Evolutionary conservation across 1,140 invertebrate genomes (phyloP).

Genomic region (Megathymus violae): DNA sequence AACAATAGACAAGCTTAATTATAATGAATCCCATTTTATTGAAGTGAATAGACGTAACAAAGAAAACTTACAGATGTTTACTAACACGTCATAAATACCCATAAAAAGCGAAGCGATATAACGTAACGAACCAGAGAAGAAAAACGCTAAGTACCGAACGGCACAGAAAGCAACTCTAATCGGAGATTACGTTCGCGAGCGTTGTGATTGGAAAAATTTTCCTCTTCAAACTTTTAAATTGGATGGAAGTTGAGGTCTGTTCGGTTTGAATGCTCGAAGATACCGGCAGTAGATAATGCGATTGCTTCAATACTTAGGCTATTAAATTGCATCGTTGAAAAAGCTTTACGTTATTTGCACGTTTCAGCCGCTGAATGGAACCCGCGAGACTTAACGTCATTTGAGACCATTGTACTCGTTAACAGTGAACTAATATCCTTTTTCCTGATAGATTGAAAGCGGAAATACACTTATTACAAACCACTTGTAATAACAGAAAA

Average conservation of each 20-base stretch:
- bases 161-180: slow-evolving; percentile 58
- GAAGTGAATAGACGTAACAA: too few species aligned
- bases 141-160: slow-evolving; percentile 46
- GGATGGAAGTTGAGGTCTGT: slow-evolving; percentile 66
- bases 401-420: background rate
- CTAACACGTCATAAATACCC: too few species aligned
- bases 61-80: too few species aligned
- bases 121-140: slow-evolving; percentile 14
- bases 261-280: slow-evolving; percentile 59
- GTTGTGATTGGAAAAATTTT: slow-evolving; percentile 77
- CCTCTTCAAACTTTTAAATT: slow-evolving; percentile 77
- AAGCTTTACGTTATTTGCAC: slow-evolving; percentile 56
- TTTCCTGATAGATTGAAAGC: too few species aligned
- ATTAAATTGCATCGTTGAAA: slow-evolving; percentile 77
- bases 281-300: slow-evolving; percentile 61
- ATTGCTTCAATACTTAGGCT: slow-evolving; percentile 63
- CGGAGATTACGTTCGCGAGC: slow-evolving; percentile 58
- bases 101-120: too few species aligned
- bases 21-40: too few species aligned
- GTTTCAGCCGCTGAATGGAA: slow-evolving; percentile 13
- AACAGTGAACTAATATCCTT: background rate
- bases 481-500: too few species aligned
- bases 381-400: background rate
- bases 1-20: too few species aligned
- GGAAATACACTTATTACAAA: too few species aligned